Evolutionary conservation across 2,113 vertebrate genomes (phyloP), one percentile per base, ranked within the genome.

Genomic region (Pituophis catenifer): DNA sequence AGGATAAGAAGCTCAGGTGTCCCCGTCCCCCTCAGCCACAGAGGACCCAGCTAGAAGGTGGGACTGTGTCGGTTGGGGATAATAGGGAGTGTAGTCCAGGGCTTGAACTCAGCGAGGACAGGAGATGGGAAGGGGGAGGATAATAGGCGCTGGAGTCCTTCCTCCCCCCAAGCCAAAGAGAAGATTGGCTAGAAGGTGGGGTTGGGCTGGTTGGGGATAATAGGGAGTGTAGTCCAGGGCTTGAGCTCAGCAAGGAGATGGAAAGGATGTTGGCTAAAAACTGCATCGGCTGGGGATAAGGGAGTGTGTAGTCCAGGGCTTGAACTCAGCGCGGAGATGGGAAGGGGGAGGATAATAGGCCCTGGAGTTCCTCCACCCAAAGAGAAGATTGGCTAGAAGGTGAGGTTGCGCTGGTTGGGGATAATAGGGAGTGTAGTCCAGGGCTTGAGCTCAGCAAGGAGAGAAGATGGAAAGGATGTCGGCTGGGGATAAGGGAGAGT

Each of bases 41-140:
- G 38, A 44, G 38, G 38, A 44, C 38, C 38, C 38, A 44, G 38
- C 38, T 44, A 44, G 38, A 44, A 44, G 38, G 11, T n/a, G 62
- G 62, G 29, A 2, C 4, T 12, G 62, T 0, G 29, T 5, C 5
- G 0, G 5, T 15, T 70, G 65, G 70, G 70, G 70, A 75, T 75
- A 75, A 33, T 38, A 13, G 70, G 1, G 65, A 17, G n/a, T 38
- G 70, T 38, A 75, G n/a, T 75, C 70, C n/a, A 75, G 13, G 70
- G 0, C n/a, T 33, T 75, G n/a, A 38, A 1, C 15, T 75, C 70
- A 75, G 70, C 6, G 0, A 13, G 29, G 13, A 75, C 1, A 33
- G n/a, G n/a, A 17, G n/a, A 48, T 48, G 48, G 65, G 65, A 70
- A 10, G 65, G 13, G 5, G 15, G 2, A 75, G 70, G n/a, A 75